Base-by-base conservation (phyloP, 2,113 vertebrate genomes). In the Xiphias gladius region DNA sequence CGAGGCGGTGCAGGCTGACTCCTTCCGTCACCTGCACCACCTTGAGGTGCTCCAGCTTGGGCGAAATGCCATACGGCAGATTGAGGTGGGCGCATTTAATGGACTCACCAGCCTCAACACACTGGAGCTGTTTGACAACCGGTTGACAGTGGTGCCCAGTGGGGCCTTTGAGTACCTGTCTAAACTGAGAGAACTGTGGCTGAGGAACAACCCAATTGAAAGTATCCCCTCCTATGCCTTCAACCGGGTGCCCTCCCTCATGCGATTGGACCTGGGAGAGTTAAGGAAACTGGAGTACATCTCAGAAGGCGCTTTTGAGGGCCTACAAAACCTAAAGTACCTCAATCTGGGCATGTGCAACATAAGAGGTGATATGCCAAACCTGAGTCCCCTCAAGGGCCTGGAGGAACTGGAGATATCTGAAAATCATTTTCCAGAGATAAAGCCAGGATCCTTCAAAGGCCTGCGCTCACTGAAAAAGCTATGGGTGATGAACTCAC, bases 401-500 rank as follows among this genome's bases (percentile, higher is more conserved):
- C 93, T 99, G 82, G 98, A 99, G 91, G 98, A 99, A 86, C 94
- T 99, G 46, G 98, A 99, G 94, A 98, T 99, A 91, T 99, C 98
- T 1, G 98, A 98, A 83, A 99, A 99, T 74, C 93, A 96, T 80
- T 99, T 99, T 91, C 96, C 97, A 7, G 94, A 95, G 77, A 97
- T 99, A 90, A 96, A 96, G 28, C 98, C 98, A 0, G 97, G 96
- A 52, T 97, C 97, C 46, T 99, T 99, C 93, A 96, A 96, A 73
- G 98, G 97, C 78, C 93, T 99, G 35, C 95, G 94, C 32, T 97
- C 97, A 13, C 96, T 99, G 65, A 98, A 97, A 67, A 99, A 99
- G 86, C 95, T 99, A 28, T 99, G 98, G 98, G 96, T 99, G 65
- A 99, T 99, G 98, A 99, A 98, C 96, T 98, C 98, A 1, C 97